Evolutionary conservation across 2,797 vertebrate species (phyloP), one percentile per base, ranked within the genome.

Genomic region (Helarctos malayanus): DNA sequence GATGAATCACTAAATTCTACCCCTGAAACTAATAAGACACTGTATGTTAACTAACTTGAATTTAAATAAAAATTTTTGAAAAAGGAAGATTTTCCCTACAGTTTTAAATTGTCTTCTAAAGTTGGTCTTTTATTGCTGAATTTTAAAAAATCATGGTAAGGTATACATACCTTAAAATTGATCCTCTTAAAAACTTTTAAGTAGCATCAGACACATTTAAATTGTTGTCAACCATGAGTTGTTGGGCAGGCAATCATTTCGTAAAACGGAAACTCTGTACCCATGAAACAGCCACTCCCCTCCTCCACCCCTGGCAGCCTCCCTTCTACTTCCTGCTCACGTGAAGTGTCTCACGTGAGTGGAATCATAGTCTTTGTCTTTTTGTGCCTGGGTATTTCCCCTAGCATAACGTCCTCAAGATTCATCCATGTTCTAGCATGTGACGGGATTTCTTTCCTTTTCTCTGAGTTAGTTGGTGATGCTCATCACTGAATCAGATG

Each of bases 401-500:
- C 38, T 65, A 29, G 15, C 21, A 27, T 88, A 35, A 56, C 18
- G 21, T 12, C 61, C 29, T 89, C 29, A 54, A 4, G 54, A 14
- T 38, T 56, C 61, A 63, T 25, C 10, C 47, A 32, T 56, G 19
- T 81, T 65, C 16, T 59, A 32, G 35, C 29, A 4, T 27, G 18
- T 61, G 45, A 63, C 14, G 61, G 56, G 25, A 41, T 76, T 52
- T 54, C 14, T 15, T 69, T 57, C 9, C 29, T 45, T 12, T 29
- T 52, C 38, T 71, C n/a, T 45, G 27, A 93, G 80, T 86, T 69
- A 69, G 38, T 61, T 84, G 76, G 90, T 59, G 29, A 27, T 63
- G 92, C 25, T 80, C 61, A 88, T 91, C 59, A 68, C 35, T 94
- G 94, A 89, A 65, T 97, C 19, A 94, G 81, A 27, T 89, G 88